Percentiles rank a stretch among this genome's conserved stretches.
Conservation (phyloP, 2,797 vertebrate genomes). For the Siniperca scherzeri region DNA sequence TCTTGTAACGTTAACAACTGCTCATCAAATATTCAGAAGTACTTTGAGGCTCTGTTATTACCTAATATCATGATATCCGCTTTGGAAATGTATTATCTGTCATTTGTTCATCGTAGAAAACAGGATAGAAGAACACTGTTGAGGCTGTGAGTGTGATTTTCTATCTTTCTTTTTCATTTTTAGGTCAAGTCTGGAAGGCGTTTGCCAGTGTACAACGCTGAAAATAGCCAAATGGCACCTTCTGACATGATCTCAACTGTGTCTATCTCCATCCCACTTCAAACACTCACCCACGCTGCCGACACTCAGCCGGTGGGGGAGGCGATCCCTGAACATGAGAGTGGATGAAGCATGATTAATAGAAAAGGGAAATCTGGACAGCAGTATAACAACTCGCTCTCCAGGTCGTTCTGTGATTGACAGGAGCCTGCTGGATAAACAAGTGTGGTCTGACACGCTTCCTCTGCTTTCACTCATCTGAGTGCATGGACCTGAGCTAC, state of each 20-base stretch:
- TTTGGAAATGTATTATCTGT: slow-evolving; percentile 40
- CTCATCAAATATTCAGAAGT: slow-evolving; percentile 79
- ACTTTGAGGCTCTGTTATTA: slow-evolving; percentile 49
- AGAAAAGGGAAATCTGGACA: slow-evolving; percentile 47
- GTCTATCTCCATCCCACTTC: slow-evolving; percentile 79
- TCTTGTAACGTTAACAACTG: slow-evolving; percentile 60
- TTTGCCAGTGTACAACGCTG: slow-evolving; percentile 56
- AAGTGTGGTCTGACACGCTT: slow-evolving; percentile 44
- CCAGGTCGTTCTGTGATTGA: slow-evolving; percentile 50
- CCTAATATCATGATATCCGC: slow-evolving; percentile 39
- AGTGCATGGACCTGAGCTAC: slow-evolving; percentile 37
- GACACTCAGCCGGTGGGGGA: slow-evolving; percentile 67
- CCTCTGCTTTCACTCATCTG: slow-evolving; percentile 57
- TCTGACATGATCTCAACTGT: slow-evolving; percentile 74
- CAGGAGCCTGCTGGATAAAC: slow-evolving; percentile 48
- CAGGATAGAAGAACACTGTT: slow-evolving; percentile 5
- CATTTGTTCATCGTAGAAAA: slow-evolving; percentile 26
- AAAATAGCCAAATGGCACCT: slow-evolving; percentile 65
- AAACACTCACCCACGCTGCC: slow-evolving; percentile 71
- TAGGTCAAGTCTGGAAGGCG: slow-evolving; percentile 72
- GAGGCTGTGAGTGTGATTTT: slow-evolving; percentile 12
- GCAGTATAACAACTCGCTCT: slow-evolving; percentile 45
- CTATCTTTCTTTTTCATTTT: slow-evolving; percentile 16
- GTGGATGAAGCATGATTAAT: slow-evolving; percentile 72
- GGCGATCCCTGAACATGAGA: slow-evolving; percentile 69